A percentile compares a stretch with the other conserved stretches of the same genome.
Conservation (phyloP, 1,140 invertebrate genomes). For the Pteromalus puparum region DNA sequence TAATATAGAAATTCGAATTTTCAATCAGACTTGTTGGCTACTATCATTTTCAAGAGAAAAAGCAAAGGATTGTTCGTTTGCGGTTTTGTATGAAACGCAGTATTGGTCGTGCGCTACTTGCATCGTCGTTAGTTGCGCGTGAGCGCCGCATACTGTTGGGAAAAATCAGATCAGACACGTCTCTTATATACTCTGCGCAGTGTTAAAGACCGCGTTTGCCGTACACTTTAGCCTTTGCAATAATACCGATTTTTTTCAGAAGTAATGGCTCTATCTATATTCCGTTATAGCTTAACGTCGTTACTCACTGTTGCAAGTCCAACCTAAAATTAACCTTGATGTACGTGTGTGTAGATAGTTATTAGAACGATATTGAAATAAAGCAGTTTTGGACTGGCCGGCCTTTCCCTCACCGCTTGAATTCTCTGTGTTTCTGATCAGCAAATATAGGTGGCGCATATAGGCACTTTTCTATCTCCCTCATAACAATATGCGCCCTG, state of each 20-base stretch:
- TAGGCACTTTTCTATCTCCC: no score
- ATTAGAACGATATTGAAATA: no score
- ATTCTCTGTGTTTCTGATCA: no score
- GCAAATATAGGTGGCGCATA: no score
- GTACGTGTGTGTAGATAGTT: no score
- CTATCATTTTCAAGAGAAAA: neutral
- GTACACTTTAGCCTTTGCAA: neutral
- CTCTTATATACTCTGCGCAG: neutral
- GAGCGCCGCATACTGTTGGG: neutral
- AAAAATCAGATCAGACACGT: neutral
- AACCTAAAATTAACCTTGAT: no score
- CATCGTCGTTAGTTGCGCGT: slow-evolving; percentile 27
- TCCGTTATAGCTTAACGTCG: neutral
- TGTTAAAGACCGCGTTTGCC: no score
- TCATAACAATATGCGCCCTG: no score
- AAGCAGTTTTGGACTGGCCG: no score
- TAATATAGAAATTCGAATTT: neutral
- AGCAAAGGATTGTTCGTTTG: neutral
- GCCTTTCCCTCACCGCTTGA: no score
- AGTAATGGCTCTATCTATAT: neutral
- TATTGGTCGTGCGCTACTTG: slow-evolving; percentile 19
- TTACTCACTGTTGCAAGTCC: no score
- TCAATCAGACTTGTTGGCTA: neutral
- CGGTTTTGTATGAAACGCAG: slow-evolving; percentile 1
- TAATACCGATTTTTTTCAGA: neutral